phyloP scores from a whole-genome alignment of 2,797 vertebrate species.

The Thalassophryne amazonica region DNA sequence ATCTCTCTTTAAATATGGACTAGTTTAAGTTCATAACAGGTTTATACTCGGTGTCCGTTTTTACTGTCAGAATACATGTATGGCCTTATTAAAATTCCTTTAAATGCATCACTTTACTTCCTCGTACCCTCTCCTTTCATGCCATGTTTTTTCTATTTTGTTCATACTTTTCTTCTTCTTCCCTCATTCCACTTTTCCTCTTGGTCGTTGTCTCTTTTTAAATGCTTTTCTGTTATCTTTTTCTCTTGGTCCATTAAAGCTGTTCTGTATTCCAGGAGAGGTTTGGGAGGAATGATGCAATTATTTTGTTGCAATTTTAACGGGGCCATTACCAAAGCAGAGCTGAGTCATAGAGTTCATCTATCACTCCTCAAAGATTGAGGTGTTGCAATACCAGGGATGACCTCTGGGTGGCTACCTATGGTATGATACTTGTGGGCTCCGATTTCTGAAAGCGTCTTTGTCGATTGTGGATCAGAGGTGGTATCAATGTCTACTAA shows the following conservation, averaged over 20 bases:
- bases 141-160: neutral
- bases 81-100: constrained; percentile 47
- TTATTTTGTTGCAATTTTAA: constrained; percentile 37
- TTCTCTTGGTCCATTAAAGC: neutral
- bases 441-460: constrained; percentile 42
- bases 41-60: constrained; percentile 2
- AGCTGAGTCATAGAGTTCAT: constrained; percentile 44
- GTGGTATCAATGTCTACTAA: constrained; percentile 4
- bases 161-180: neutral
- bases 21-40: too few relatives aligned
- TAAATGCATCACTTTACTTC: constrained; percentile 15
- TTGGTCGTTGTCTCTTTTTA: neutral
- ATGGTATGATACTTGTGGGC: constrained; percentile 5
- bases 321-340: constrained; percentile 23
- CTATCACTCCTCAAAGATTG: constrained; percentile 25
- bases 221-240: neutral
- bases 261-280: neutral
- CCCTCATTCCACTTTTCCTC: neutral
- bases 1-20: too few relatives aligned
- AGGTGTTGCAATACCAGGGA: constrained; percentile 29
- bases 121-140: neutral
- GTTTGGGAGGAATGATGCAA: constrained; percentile 21
- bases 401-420: constrained; percentile 44
- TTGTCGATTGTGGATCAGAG: neutral
- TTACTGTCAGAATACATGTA: constrained; percentile 13